phyloP scores from a whole-genome alignment of 2,113 vertebrate species.

The Gobiocypris rarus region DNA sequence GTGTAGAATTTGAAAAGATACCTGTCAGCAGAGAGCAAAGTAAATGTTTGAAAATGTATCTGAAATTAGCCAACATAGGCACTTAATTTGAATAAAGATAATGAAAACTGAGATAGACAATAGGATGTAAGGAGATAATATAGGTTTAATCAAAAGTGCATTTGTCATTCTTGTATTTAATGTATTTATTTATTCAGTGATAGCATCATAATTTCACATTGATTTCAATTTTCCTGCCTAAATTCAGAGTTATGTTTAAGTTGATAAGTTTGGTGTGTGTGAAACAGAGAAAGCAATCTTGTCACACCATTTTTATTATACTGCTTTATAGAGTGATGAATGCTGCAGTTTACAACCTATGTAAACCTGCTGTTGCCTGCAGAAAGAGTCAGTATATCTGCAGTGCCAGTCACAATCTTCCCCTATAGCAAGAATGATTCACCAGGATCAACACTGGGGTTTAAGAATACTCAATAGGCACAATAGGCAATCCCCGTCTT shows the following conservation, averaged over 20 bases:
- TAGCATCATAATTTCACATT: background rate
- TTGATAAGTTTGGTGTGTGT: background rate
- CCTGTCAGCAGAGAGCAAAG: background rate
- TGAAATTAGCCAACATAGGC: background rate
- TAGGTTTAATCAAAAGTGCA: constrained; percentile 16
- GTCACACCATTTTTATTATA: background rate
- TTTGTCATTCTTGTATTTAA: background rate
- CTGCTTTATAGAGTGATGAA: constrained; percentile 29
- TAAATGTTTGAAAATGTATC: background rate
- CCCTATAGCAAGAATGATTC: constrained; percentile 7
- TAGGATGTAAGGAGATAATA: background rate
- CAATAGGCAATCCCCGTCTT: constrained; percentile 38
- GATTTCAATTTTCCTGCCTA: background rate
- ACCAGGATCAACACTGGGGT: constrained; percentile 41
- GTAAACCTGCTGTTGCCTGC: constrained; percentile 21
- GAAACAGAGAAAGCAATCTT: background rate
- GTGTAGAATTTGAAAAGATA: background rate
- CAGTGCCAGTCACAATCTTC: constrained; percentile 41
- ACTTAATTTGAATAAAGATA: background rate
- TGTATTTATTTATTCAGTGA: background rate
- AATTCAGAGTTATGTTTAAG: background rate
- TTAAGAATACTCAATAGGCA: constrained; percentile 8
- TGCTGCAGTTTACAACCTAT: constrained; percentile 16
- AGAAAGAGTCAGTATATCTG: constrained; percentile 19
- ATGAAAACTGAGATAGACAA: background rate